Base-by-base conservation (phyloP, 1,140 invertebrate genomes). In the Steinernema feltiae region DNA sequence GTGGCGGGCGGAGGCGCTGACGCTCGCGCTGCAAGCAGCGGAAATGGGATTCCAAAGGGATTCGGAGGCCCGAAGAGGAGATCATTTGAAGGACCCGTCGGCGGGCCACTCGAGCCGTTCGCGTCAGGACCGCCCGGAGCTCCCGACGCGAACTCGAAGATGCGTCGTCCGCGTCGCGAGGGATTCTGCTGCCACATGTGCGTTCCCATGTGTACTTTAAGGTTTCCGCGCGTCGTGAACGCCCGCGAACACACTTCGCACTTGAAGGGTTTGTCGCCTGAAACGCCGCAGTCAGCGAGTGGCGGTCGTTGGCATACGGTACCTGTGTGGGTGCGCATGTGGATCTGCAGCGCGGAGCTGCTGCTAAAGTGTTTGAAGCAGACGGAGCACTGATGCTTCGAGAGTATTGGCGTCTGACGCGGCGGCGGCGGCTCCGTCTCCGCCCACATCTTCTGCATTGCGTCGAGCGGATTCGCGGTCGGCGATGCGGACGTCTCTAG, bases 321-420 rank as follows among this genome's bases (percentile, higher is more conserved):
- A 84, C 83, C 94, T 17, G 95, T 98, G 89, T 99, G 96, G 0
- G 95, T 98, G 85, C 96, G 90, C 92, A 97, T 95, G 89, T 99
- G 96, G 84, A 98, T 98, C 89, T 97, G 94, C 78, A 90, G 90
- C 76, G 95, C 94, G 82, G 93, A 96, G 81, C 93, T 94, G 77
- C 93, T 95, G 32, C 94, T 95, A 90, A 97, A 97, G 90, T 94
- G 95, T 90, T 98, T 97, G 88, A 93, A 92, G 90, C 96, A 98
- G 86, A 95, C 93, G 86, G 92, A 91, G 89, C 95, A 98, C 87
- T 95, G 92, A 88, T 98, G 95, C 89, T 97, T 97, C 32, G 80
- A 82, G 18, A 85, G 46, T 0, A 69, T 53, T 27, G 81, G 70
- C 24, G 76, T 76, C 24, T 77, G 75, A 3, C 73, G 32, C 27